Percentiles rank a stretch among this genome's conserved stretches.
Evolutionary conservation across 1,140 invertebrate species (phyloP).

Genomic region (Drosophila burlai): DNA sequence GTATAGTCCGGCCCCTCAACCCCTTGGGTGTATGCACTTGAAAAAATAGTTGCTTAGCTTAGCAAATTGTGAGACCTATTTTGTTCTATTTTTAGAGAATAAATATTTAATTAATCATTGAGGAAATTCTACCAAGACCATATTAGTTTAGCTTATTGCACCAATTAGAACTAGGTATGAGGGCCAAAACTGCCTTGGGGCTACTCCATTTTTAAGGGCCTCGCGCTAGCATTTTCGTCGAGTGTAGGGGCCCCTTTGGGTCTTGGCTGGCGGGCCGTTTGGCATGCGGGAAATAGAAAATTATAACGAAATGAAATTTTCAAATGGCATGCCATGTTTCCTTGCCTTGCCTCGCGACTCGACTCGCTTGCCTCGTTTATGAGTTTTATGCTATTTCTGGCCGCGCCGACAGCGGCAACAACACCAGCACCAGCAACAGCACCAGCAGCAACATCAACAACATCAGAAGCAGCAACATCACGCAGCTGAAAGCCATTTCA

Average conservation of each 20-base stretch:
- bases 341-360: constrained; percentile 56
- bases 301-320: constrained; percentile 82
- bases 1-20: constrained; percentile 16
- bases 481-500: constrained; percentile 74
- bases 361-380: constrained; percentile 66
- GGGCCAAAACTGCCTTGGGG: constrained; percentile 9
- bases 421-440: constrained; percentile 38
- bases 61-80: background rate
- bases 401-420: constrained; percentile 67
- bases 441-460: constrained; percentile 38
- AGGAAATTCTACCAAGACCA: no score
- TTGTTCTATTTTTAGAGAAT: background rate
- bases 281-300: constrained; percentile 82
- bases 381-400: constrained; percentile 83
- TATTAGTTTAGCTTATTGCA: background rate
- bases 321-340: constrained; percentile 79
- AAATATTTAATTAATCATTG: background rate
- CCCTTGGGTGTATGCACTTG: constrained; percentile 2
- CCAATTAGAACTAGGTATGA: background rate
- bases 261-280: constrained; percentile 70
- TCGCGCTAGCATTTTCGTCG: constrained; percentile 9
- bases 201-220: background rate
- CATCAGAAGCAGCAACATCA: constrained; percentile 38
- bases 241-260: constrained; percentile 58
- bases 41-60: background rate